phyloP scores from a whole-genome alignment of 2,797 vertebrate genomes.

The Sebastes melanostomus region DNA sequence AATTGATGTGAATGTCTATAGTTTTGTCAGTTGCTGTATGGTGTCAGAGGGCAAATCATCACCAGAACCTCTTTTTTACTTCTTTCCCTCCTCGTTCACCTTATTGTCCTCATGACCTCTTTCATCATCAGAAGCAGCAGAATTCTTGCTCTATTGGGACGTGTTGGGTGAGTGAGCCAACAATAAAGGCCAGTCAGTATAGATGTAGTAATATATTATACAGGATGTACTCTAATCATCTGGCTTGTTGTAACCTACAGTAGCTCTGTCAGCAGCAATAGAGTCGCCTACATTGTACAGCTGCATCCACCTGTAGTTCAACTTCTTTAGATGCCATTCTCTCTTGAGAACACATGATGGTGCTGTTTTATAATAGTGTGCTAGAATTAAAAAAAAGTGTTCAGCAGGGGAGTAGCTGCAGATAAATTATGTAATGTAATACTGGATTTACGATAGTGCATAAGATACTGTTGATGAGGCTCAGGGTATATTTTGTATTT shows the following conservation, averaged over 20 bases:
- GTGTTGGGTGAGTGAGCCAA: background rate
- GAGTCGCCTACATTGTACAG: background rate
- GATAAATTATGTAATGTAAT: background rate
- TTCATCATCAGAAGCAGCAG: background rate
- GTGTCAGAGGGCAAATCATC: background rate
- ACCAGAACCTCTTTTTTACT: background rate
- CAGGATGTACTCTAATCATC: background rate
- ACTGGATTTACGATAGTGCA: background rate
- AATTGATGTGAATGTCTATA: background rate
- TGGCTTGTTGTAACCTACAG: background rate
- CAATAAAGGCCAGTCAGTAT: background rate
- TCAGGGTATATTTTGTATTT: background rate
- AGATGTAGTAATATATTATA: background rate
- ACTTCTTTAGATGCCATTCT: background rate
- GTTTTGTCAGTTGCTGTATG: background rate
- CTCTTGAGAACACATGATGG: conserved; percentile 35
- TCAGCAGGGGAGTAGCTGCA: background rate
- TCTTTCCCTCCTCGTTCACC: background rate
- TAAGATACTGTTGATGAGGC: too few relatives aligned
- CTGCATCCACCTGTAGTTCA: background rate
- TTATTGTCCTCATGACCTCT: background rate
- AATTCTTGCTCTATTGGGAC: background rate
- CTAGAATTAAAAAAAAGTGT: background rate
- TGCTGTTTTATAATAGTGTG: background rate
- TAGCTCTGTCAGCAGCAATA: background rate